Conservation (phyloP, 2,888 invertebrate species). For the Venustoraphidia nigricollis region DNA sequence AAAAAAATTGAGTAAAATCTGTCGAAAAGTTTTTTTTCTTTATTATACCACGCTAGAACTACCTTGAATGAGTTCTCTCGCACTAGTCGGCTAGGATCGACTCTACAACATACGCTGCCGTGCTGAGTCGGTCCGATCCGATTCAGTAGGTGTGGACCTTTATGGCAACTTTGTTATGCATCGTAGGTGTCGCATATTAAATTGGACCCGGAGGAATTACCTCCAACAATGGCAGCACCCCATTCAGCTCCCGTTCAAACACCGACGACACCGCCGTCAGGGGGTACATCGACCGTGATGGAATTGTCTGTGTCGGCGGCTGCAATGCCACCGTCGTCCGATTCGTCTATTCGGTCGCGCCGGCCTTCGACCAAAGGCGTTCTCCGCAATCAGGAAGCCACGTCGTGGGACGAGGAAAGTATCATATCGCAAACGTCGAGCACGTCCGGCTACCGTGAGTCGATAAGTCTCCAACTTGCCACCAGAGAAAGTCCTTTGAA, state of each 20-base stretch:
- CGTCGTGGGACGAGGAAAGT: slow-evolving; percentile 57
- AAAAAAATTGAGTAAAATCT: too few species aligned
- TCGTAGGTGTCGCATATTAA: slow-evolving; percentile 32
- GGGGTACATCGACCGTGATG: slow-evolving; percentile 7
- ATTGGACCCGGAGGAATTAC: slow-evolving; percentile 25
- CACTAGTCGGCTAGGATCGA: too few species aligned
- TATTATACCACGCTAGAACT: too few species aligned
- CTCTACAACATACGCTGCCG: too few species aligned
- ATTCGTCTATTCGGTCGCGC: slow-evolving; percentile 2
- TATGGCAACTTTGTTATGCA: neutral
- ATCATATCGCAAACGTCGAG: slow-evolving; percentile 66
- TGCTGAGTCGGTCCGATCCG: too few species aligned
- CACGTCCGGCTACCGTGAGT: slow-evolving; percentile 49
- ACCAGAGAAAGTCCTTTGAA: slow-evolving; percentile 37
- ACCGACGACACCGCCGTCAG: slow-evolving; percentile 10
- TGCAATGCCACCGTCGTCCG: slow-evolving; percentile 14
- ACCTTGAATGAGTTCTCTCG: too few species aligned
- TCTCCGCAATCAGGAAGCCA: slow-evolving; percentile 16
- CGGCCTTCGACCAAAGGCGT: slow-evolving; percentile 1
- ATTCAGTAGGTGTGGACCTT: too few species aligned
- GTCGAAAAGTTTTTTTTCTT: too few species aligned
- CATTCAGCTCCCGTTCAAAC: slow-evolving; percentile 17
- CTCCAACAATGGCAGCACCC: slow-evolving; percentile 13
- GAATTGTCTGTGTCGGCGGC: slow-evolving; percentile 14
- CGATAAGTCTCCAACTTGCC: slow-evolving; percentile 44